Base-by-base conservation (phyloP, 2,888 invertebrate species). In the Oscheius onirici region DNA sequence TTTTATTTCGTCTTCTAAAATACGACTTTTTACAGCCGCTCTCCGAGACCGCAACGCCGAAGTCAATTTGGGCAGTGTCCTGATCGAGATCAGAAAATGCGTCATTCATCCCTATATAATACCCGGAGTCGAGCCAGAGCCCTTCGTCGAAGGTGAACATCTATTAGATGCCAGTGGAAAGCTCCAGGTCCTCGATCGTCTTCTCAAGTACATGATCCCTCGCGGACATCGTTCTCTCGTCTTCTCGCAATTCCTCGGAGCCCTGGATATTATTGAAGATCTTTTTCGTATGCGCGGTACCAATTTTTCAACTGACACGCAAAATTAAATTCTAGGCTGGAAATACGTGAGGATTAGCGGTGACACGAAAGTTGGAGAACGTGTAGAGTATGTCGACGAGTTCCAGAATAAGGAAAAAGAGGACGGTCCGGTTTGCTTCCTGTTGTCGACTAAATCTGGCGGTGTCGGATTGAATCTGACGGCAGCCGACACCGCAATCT, bases 361-460 rank as follows among this genome's bases (percentile, higher is more conserved):
- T 0, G 88, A 88, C 3, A 88, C 88, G 8, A 79, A 88, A 65
- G 88, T 88, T 10, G 89, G 89, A 68, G 89, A 89, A 63, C 83
- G 89, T 26, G 88, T 87, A 72, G 78, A 88, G 24, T 88, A 89
- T 15, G 85, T 89, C 1, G 83, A 88, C 73, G 87, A 87, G 67
- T 89, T 89, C 78, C 89, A 88, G 72, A 40, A 34, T 8, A 49
- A 49, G 24, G 11, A 52, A 13, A 20, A 13, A n/a, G 22, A 22
- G 28, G 65, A 86, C 2, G 87, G 87, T 55, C 88, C 88, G 3
- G 89, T 89, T 81, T 84, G 87, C 5, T 89, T 89, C 78, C 84
- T 89, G n/a, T 84, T 89, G 24, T 88, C 89, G 67, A 89, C 89
- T 10, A 88, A 84, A 78, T 89, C 89, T 61, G 89, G 89, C 84